Base-by-base conservation (phyloP, 2,888 invertebrate species). In the Chydorus sphaericus region DNA sequence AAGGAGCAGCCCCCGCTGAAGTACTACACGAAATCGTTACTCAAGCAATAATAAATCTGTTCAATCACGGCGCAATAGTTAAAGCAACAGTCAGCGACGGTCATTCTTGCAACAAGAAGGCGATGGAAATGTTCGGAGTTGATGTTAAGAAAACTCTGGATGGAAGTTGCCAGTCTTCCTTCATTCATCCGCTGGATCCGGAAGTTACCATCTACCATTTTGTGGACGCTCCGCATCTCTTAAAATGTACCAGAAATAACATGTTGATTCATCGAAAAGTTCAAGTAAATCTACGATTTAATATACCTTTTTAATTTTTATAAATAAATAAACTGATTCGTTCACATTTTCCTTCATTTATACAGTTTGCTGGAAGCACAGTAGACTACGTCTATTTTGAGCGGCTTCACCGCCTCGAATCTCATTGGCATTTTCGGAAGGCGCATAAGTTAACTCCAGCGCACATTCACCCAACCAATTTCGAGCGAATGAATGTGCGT, bases 1-100 rank as follows among this genome's bases (percentile, higher is more conserved):
- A 62, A 54, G 60, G 61, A 14, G 58, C 58, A 28, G 61, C 61
- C 1, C 49, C 57, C 7, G 59, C 62, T 7, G 8, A 20, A 20
- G 23, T 26, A 14, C n/a, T 23, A 23, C 7, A 6, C 8, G 26
- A 44, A 23, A 10, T 44, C 11, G n/a, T 10, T 8, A 18, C 18
- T 11, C 23, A 44, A 44, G 44, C 23, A 4, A 44, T 44, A 14
- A 23, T 11, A 5, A 26, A 6, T 1, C 26, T 44, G 10, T 44
- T 14, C 20, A 20, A 20, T 16, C 14, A 20, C 8, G 10, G 20
- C n/a, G 44, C 44, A 23, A 18, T 44, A 10, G 20, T 23, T 14
- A 44, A 44, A 26, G 18, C 7, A 11, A 11, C 11, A 6, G 26
- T 44, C 14, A 26, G 44, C n/a, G 44, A 44, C 18, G 44, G 23